Evolutionary conservation across 1,140 invertebrate species (phyloP).

Genomic region (Drosophila orena): DNA sequence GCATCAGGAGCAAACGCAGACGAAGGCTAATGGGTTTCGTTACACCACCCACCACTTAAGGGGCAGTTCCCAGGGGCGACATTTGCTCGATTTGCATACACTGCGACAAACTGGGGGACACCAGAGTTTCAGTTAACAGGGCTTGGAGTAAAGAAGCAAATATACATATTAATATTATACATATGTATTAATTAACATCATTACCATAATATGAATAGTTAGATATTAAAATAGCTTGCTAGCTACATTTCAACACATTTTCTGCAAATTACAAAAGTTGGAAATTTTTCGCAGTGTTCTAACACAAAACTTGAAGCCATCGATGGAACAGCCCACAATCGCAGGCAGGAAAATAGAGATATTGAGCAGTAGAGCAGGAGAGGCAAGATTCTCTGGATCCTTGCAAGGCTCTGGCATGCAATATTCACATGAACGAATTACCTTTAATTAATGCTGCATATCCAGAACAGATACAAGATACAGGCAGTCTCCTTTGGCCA

Average conservation of each 20-base stretch:
- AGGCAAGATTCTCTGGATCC: not conserved
- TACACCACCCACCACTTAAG: slow-evolving; percentile 13
- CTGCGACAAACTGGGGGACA: slow-evolving; percentile 6
- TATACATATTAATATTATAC: too few relatives aligned
- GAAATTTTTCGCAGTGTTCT: not conserved
- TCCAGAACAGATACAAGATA: slow-evolving; percentile 32
- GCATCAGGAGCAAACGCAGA: slow-evolving; percentile 9
- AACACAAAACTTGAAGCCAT: slow-evolving; percentile 13
- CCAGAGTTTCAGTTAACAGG: too few relatives aligned
- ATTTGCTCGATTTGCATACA: slow-evolving; percentile 43
- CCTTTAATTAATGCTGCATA: slow-evolving; percentile 79
- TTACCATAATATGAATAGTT: too few relatives aligned
- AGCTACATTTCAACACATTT: too few relatives aligned
- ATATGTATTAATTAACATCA: too few relatives aligned
- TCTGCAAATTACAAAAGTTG: too few relatives aligned
- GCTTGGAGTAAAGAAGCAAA: too few relatives aligned
- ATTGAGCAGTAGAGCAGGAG: not conserved
- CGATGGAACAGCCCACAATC: slow-evolving; percentile 27
- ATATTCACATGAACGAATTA: slow-evolving; percentile 81
- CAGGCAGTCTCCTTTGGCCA: slow-evolving; percentile 8
- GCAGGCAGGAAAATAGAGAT: not conserved
- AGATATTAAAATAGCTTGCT: too few relatives aligned
- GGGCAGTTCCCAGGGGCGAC: not conserved
- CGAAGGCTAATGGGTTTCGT: slow-evolving; percentile 47
- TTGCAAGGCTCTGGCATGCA: slow-evolving; percentile 50